Percentiles rank a stretch among this genome's conserved stretches.
Evolutionary conservation across 1,140 invertebrate species (phyloP).

Genomic region (Lucilia cuprina): DNA sequence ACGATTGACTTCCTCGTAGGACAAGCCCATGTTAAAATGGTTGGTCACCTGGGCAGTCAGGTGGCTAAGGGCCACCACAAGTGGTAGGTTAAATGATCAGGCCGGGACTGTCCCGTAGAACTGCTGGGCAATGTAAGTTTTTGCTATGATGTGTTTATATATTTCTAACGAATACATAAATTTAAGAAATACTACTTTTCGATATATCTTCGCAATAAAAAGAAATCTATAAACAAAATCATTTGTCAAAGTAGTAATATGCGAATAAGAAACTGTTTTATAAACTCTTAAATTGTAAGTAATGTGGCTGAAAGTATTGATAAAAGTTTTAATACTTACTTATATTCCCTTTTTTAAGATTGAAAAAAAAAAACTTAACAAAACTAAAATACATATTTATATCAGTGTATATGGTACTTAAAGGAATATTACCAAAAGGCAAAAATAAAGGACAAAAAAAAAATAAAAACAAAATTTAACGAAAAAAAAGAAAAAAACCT

Average conservation of each 20-base stretch:
- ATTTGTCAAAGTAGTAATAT: constrained; percentile 9
- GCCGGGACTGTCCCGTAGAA: too few relatives aligned
- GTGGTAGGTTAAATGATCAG: too few relatives aligned
- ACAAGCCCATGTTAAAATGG: too few relatives aligned
- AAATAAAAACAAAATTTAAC: neutral
- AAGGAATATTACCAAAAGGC: neutral
- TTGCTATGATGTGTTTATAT: too few relatives aligned
- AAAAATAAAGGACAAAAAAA: neutral
- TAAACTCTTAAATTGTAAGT: constrained; percentile 6
- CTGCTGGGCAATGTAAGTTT: too few relatives aligned
- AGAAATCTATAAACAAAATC: neutral
- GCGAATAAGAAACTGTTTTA: neutral
- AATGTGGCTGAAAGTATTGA: constrained; percentile 14
- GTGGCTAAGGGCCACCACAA: too few relatives aligned
- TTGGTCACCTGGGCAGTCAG: too few relatives aligned
- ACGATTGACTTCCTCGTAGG: too few relatives aligned
- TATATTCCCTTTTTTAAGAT: neutral
- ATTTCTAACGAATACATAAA: too few relatives aligned
- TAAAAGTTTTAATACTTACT: constrained; percentile 12
- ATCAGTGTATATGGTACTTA: neutral
- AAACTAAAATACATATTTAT: neutral
- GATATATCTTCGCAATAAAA: neutral
- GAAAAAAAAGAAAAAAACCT: neutral
- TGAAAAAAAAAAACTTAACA: neutral
- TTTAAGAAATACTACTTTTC: too few relatives aligned